Percentiles rank a stretch among this genome's conserved stretches.
Evolutionary conservation across 2,797 vertebrate genomes (phyloP).

Genomic region (Phyllotis vaccarum): DNA sequence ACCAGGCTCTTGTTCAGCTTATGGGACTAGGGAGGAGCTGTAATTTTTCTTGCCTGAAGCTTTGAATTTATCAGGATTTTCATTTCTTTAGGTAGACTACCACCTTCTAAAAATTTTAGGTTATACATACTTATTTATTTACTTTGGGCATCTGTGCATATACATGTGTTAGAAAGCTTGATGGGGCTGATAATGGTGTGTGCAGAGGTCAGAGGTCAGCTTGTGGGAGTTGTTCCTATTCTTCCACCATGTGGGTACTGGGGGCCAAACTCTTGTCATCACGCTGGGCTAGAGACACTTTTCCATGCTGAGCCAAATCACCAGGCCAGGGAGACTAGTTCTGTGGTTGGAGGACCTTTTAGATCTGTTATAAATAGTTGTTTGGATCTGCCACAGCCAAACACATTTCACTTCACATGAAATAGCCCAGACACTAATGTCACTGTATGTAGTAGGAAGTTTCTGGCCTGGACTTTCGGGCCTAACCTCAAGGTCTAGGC

Average conservation of each 20-base stretch:
- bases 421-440: neutral
- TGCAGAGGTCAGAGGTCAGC: neutral
- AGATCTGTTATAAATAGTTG: conserved; percentile 6
- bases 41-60: conserved; percentile 31
- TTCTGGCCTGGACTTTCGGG: too few relatives aligned
- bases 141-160: too few relatives aligned
- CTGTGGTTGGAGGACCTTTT: neutral
- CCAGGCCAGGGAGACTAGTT: neutral
- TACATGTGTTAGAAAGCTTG: neutral
- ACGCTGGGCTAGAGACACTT: too few relatives aligned
- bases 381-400: neutral
- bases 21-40: neutral
- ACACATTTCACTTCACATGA: neutral
- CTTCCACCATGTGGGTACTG: too few relatives aligned
- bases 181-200: neutral
- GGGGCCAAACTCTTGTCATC: neutral
- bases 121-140: neutral
- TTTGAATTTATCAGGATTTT: conserved; percentile 29
- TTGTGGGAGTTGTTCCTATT: neutral
- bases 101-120: neutral
- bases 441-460: too few relatives aligned
- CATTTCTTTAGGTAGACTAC: neutral
- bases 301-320: neutral
- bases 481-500: too few relatives aligned
- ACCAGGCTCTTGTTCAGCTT: neutral